Percentiles rank a stretch among this genome's conserved stretches.
These are phyloP conservation scores for Amphiprion ocellaris DNA, from an alignment of 2,113 vertebrate genomes.

Conservation along the genomic window DNA sequence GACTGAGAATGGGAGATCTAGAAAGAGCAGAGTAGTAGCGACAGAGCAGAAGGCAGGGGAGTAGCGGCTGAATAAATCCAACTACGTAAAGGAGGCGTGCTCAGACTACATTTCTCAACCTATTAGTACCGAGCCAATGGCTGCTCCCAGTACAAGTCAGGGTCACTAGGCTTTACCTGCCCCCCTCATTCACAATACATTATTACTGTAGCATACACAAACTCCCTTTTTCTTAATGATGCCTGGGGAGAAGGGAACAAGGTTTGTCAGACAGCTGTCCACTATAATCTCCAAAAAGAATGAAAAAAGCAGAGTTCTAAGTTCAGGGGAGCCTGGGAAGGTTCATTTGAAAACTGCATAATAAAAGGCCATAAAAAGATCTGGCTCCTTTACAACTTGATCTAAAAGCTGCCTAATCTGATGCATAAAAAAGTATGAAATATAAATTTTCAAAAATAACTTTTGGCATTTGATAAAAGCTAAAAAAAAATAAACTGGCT, in stretches of 20 bases:
- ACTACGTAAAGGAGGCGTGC: slow-evolving; percentile 9
- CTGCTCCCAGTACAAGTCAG: slow-evolving; percentile 71
- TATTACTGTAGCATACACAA: slow-evolving; percentile 56
- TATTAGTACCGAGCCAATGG: slow-evolving; percentile 89
- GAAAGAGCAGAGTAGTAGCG: not conserved
- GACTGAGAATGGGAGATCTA: not conserved
- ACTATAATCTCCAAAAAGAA: not conserved
- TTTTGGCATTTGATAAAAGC: not conserved
- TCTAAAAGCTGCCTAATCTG: not conserved
- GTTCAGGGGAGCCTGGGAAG: not conserved
- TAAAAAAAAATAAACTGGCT: not conserved
- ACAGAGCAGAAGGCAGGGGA: slow-evolving; percentile 18
- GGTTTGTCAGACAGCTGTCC: slow-evolving; percentile 14
- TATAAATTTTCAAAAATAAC: too few species aligned
- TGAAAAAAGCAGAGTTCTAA: not conserved
- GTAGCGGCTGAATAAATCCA: slow-evolving; percentile 12
- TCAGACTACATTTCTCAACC: slow-evolving; percentile 84
- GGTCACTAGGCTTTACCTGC: slow-evolving; percentile 50
- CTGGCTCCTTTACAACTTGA: not conserved
- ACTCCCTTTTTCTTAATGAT: slow-evolving; percentile 9
- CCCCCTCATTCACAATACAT: slow-evolving; percentile 38
- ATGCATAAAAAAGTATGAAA: not conserved
- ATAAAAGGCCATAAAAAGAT: not conserved
- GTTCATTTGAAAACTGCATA: not conserved
- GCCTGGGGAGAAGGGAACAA: not conserved